Percentiles rank a stretch among this genome's conserved stretches.
Evolutionary conservation across 2,797 vertebrate genomes (phyloP).

Genomic region (Limosa lapponica): DNA sequence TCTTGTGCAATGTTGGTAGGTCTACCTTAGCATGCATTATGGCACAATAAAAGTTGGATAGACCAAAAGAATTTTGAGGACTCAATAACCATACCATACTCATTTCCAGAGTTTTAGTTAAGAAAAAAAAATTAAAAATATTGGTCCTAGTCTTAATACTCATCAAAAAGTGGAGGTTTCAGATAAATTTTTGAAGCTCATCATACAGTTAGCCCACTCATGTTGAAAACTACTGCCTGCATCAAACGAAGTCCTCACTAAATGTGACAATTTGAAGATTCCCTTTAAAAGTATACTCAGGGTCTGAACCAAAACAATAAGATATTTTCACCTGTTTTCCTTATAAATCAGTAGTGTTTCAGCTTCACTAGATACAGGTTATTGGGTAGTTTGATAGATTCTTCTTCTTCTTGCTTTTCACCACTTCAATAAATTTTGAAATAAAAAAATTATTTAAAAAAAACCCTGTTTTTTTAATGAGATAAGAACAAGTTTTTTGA

Average conservation of each 20-base stretch:
- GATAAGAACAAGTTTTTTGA: fast-evolving
- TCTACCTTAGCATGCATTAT: background rate
- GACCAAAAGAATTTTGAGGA: background rate
- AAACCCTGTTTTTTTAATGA: fast-evolving
- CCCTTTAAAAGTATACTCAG: background rate
- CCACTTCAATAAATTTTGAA: background rate
- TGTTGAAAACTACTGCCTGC: background rate
- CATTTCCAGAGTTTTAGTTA: background rate
- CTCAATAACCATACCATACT: background rate
- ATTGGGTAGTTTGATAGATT: background rate
- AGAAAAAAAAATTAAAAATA: background rate
- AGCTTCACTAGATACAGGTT: background rate
- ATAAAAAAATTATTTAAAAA: background rate
- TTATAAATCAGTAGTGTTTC: background rate
- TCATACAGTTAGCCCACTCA: background rate
- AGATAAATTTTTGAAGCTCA: background rate
- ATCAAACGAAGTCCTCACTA: background rate
- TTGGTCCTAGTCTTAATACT: background rate
- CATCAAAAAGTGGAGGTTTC: background rate
- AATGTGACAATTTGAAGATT: background rate
- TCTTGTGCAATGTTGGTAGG: background rate
- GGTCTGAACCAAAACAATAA: background rate
- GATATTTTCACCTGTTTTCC: background rate
- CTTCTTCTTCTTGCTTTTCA: background rate
- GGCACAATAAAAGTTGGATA: background rate